Base-by-base conservation (phyloP, 2,797 vertebrate genomes). In the Cynodonichthys magdalenae region DNA sequence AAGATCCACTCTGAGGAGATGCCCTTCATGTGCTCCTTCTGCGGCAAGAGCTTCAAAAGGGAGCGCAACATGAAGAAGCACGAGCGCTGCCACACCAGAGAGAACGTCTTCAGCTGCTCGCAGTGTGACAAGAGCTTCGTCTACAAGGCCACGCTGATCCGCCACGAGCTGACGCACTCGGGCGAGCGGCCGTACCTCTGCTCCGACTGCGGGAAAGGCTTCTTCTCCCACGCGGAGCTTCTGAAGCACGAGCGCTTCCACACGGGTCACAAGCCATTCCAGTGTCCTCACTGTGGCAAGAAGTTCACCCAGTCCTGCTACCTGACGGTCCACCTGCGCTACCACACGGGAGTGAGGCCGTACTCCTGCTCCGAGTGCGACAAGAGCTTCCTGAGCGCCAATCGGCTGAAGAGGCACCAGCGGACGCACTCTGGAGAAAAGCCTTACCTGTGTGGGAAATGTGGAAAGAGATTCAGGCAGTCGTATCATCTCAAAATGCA, bases 231-330 rank as follows among this genome's bases (percentile, higher is more conserved):
- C 0, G 90, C 90, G 0, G 90, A 93, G 79, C 87, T 93, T 0
- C 71, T 92, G 39, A 93, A 93, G 34, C 92, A 93, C 5, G 89
- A 93, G 57, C 87, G 92, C 4, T 93, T 92, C 77, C 92, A 93
- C 87, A 91, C 92, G 0, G 93, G 92, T 4, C 88, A 92, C 77
- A 92, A 90, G 72, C 92, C 92, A 4, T 94, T 93, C 70, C 87
- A 87, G 60, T 93, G 93, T 58, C 66, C 79, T 1, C 79, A 90
- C 69, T 93, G 92, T 1, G 84, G 75, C 19, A 93, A 93, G 81
- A 89, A 55, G 0, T 94, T 93, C 72, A 94, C 90, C 0, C 90
- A 93, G 81, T 91, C 92, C 1, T 93, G 92, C 81, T 93, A 93
- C 81, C 82, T 93, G 51, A 92, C 91, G 49, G 73, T 92, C 45